phyloP scores from a whole-genome alignment of 2,888 invertebrate species.

The Drosophila subsilvestris region DNA sequence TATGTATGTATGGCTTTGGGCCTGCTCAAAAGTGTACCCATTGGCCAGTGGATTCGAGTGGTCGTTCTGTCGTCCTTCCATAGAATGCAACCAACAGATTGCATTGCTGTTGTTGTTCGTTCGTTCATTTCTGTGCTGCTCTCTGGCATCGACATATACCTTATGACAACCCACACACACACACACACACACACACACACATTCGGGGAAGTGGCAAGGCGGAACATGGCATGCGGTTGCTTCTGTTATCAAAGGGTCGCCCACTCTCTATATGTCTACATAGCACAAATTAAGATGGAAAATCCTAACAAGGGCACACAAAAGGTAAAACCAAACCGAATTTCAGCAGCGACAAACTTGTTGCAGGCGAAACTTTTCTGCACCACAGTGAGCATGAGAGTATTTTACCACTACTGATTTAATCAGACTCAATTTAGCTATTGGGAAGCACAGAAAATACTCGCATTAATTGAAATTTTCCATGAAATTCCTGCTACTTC shows the following conservation, averaged over 20 bases:
- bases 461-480: not conserved
- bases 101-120: slow-evolving; percentile 22
- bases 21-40: not conserved
- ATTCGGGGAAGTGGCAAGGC: no score
- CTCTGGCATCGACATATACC: slow-evolving; percentile 37
- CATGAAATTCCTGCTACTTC: not conserved
- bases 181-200: not conserved
- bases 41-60: not conserved
- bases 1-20: slow-evolving; percentile 15
- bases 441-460: not conserved
- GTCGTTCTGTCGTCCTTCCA: not conserved
- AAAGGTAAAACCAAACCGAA: not conserved
- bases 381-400: no score
- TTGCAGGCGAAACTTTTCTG: not conserved
- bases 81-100: slow-evolving; percentile 6
- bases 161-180: slow-evolving; percentile 24
- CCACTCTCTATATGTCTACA: not conserved
- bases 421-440: not conserved
- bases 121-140: slow-evolving; percentile 18
- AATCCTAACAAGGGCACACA: no score
- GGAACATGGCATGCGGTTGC: slow-evolving; percentile 21
- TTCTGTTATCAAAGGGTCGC: slow-evolving; percentile 8
- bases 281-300: not conserved
- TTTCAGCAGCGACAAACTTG: not conserved
- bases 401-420: not conserved